phyloP scores from a whole-genome alignment of 1,140 invertebrate genomes.

The Laupala kohalensis region DNA sequence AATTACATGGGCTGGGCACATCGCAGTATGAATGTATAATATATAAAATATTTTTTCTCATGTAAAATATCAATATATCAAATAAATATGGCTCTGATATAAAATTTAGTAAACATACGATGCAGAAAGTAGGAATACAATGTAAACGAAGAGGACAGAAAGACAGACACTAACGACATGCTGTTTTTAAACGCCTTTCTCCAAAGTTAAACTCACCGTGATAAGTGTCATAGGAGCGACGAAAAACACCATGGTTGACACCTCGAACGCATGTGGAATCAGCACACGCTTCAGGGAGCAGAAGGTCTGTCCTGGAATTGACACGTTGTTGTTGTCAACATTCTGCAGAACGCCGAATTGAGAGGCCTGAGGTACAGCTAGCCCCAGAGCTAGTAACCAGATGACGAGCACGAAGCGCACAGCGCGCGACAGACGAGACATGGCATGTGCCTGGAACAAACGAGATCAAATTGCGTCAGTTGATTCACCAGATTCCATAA shows the following conservation, averaged over 20 bases:
- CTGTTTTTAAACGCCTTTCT: no score
- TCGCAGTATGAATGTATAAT: no score
- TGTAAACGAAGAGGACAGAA: no score
- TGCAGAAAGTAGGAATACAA: no score
- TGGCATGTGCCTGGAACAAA: conserved; percentile 46
- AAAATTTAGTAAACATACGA: no score
- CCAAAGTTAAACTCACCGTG: conserved; percentile 32
- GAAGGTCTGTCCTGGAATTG: neutral
- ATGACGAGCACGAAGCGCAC: conserved; percentile 36
- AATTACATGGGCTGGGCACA: no score
- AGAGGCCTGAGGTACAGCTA: conserved; percentile 31
- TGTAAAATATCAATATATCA: no score
- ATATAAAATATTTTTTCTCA: no score
- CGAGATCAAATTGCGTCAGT: no score
- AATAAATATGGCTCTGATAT: no score
- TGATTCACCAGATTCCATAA: no score
- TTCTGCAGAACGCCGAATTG: conserved; percentile 24
- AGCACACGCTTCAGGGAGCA: conserved; percentile 33
- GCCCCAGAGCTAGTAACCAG: conserved; percentile 32
- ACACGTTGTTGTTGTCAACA: neutral
- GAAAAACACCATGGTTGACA: conserved; percentile 76
- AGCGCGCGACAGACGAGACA: conserved; percentile 61
- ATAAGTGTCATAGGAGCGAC: conserved; percentile 75
- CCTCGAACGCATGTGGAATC: conserved; percentile 60
- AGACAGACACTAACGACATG: no score